phyloP scores from a whole-genome alignment of 2,797 vertebrate species.

The Pseudopleuronectes americanus region DNA sequence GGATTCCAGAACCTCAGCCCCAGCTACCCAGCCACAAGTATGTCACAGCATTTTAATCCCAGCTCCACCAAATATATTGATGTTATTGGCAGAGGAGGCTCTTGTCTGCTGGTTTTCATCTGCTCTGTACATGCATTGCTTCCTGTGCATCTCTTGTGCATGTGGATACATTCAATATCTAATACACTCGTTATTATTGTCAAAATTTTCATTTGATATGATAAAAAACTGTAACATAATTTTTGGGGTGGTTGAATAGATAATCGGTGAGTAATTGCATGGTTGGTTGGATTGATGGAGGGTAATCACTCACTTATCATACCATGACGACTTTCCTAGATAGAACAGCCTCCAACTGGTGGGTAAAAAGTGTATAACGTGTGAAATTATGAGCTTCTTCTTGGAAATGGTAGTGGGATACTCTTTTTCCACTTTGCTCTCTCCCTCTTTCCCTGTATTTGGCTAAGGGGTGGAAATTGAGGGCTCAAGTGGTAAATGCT shows the following conservation, averaged over 20 bases:
- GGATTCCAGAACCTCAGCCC: constrained; percentile 79
- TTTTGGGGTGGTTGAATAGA: background rate
- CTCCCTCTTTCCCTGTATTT: constrained; percentile 46
- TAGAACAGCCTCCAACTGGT: background rate
- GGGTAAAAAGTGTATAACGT: background rate
- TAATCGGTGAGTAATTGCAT: constrained; percentile 1
- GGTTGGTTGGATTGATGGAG: background rate
- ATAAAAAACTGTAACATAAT: background rate
- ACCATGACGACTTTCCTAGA: background rate
- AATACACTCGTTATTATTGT: background rate
- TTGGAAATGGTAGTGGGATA: background rate
- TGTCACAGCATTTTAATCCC: constrained; percentile 8
- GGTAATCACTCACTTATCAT: background rate
- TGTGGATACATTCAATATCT: constrained; percentile 1
- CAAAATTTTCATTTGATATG: background rate
- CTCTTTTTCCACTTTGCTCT: constrained; percentile 8
- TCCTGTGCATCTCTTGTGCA: background rate
- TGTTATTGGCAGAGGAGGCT: background rate
- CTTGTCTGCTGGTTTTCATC: background rate
- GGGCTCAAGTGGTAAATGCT: constrained; percentile 89
- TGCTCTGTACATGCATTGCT: background rate
- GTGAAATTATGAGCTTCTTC: background rate
- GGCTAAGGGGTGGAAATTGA: constrained; percentile 84
- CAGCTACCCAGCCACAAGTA: constrained; percentile 67
- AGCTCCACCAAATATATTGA: constrained; percentile 4